Evolutionary conservation across 2,113 vertebrate species (phyloP), one percentile per base, ranked within the genome.

Genomic region (Serilophus lunatus): DNA sequence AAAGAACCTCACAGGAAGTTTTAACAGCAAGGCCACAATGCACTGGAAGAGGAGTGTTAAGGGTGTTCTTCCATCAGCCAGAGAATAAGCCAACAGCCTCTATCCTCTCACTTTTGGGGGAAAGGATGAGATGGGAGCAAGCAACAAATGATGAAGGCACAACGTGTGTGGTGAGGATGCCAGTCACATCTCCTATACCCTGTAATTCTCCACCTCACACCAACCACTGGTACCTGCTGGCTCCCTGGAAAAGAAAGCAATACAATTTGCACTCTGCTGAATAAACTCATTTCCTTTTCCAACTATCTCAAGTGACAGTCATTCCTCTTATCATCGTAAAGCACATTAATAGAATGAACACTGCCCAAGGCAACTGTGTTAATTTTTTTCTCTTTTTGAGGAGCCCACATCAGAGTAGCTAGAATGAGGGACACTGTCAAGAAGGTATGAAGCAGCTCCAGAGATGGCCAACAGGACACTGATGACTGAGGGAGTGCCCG

Each of bases 291-390:
- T 93, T 85, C 63, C 38, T 69, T 87, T 82, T 36, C 69, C 66
- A 81, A 79, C 44, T 88, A 86, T 81, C 79, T 92, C 86, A 88
- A 95, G 80, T 42, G 57, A 85, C 77, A 94, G 86, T 18, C 68
- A 59, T 70, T 88, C 68, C 66, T 88, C 69, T 74, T 91, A 86
- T 79, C 7, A 0, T 26, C 69, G 80, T 61, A 92, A 78, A 82
- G 80, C 13, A 66, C 63, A 59, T 88, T 81, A 88, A 57, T 12
- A 86, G 72, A 92, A 91, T 66, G 82, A 92, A 82, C 25, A 57
- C 66, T 29, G 92, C 95, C 86, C 49, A 76, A 92, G 88, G 82
- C 94, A 79, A 94, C 57, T 40, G 36, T 65, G 35, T 82, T 72
- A 64, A 56, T 38, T 82, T 76, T 57, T 54, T 72, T 63, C 40